These are phyloP conservation scores for Bothrops jararaca DNA, from an alignment of 2,113 vertebrate species.

Conservation along the genomic window DNA sequence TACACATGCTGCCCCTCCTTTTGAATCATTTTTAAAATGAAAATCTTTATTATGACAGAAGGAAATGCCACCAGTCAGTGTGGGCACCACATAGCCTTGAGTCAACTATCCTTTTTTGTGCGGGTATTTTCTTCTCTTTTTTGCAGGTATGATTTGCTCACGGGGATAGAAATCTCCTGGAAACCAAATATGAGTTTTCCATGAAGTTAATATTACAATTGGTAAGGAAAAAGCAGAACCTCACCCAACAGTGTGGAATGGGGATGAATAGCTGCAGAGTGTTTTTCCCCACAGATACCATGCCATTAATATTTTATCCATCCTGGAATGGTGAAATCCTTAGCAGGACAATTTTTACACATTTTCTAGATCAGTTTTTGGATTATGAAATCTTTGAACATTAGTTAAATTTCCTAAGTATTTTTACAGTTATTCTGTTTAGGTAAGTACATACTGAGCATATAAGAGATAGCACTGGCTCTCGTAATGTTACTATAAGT, in stretches of 20 bases:
- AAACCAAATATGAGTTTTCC: neutral
- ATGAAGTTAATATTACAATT: neutral
- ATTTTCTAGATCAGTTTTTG: neutral
- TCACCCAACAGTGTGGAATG: neutral
- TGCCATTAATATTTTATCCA: neutral
- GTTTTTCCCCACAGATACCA: neutral
- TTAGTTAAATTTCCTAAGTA: neutral
- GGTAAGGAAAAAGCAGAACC: neutral
- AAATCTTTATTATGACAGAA: neutral
- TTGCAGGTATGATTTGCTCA: neutral
- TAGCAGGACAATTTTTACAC: neutral
- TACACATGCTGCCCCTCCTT: neutral
- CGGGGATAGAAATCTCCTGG: neutral
- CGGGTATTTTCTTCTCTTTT: neutral
- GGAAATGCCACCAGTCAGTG: neutral
- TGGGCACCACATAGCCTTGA: neutral
- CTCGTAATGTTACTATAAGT: neutral
- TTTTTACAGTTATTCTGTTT: neutral
- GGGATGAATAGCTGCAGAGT: neutral
- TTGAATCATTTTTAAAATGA: neutral
- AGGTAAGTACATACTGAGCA: neutral
- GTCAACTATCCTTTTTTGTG: neutral
- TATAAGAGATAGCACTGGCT: neutral
- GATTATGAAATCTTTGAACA: neutral
- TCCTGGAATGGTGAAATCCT: neutral